Percentiles rank a stretch among this genome's conserved stretches.
Evolutionary conservation across 2,797 vertebrate species (phyloP).

Genomic region (Capromys pilorides): DNA sequence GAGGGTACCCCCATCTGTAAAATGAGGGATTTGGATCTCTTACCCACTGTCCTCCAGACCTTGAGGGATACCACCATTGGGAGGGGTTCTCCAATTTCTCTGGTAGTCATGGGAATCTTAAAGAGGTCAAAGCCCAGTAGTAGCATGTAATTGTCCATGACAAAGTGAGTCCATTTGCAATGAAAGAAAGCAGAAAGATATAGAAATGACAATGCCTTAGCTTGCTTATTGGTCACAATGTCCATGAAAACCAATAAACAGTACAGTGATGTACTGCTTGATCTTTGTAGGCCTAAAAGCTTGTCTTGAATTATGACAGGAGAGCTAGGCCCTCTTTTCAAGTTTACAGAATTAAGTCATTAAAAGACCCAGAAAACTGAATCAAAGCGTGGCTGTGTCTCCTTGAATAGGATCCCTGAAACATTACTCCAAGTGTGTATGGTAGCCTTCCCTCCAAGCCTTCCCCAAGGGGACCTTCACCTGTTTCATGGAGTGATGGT

Average conservation of each 20-base stretch:
- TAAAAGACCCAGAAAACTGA: not conserved
- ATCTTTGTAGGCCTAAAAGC: not conserved
- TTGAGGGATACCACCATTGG: not conserved
- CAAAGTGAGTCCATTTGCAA: not conserved
- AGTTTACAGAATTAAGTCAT: not conserved
- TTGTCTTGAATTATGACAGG: not conserved
- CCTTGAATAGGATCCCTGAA: not conserved
- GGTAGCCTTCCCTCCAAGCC: not conserved
- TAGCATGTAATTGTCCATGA: not conserved
- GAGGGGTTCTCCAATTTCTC: not conserved
- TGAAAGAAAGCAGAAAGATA: not conserved
- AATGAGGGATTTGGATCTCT: not conserved
- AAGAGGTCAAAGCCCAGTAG: not conserved
- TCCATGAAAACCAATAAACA: not conserved
- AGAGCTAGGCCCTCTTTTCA: not conserved
- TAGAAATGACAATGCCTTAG: not conserved
- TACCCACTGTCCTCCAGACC: not conserved
- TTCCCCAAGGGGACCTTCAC: not conserved
- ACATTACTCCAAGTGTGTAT: not conserved
- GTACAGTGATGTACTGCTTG: not conserved
- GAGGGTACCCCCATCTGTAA: not conserved
- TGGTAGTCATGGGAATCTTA: not conserved
- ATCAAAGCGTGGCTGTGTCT: not conserved
- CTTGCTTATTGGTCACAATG: not conserved
- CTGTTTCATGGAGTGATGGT: not conserved